These are phyloP conservation scores for Heteractis magnifica DNA, from an alignment of 92 coral and sea anemone genomes.

Conservation along the genomic window DNA sequence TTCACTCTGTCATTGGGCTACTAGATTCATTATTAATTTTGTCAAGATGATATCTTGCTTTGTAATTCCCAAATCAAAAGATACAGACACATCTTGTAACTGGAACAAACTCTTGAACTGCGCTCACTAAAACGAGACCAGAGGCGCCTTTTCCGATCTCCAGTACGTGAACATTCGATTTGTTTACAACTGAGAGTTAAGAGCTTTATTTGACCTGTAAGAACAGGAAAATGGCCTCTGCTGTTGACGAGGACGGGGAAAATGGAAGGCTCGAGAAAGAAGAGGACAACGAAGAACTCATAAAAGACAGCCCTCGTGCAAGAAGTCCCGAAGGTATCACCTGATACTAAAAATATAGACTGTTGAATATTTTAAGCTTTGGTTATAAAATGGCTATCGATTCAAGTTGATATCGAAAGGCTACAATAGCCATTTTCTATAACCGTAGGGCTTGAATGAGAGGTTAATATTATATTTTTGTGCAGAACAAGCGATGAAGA, in stretches of 20 bases:
- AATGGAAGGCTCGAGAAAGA: slow-evolving; percentile 40
- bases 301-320: not conserved
- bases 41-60: slow-evolving; percentile 4
- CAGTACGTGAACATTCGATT: slow-evolving; percentile 11
- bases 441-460: slow-evolving; percentile 1
- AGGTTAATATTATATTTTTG: not conserved
- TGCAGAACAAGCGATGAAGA: slow-evolving; percentile 40
- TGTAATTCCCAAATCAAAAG: not conserved
- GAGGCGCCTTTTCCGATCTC: slow-evolving; percentile 13
- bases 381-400: slow-evolving; percentile 11
- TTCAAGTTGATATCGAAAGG: slow-evolving; percentile 18
- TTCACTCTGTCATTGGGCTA: not conserved
- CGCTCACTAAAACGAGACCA: slow-evolving; percentile 12
- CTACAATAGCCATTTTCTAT: not conserved
- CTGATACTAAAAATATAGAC: not conserved
- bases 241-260: slow-evolving; percentile 35
- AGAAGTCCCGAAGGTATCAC: slow-evolving; percentile 19
- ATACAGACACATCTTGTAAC: slow-evolving; percentile 7
- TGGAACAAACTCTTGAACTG: not conserved
- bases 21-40: slow-evolving; percentile 2
- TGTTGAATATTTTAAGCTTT: not conserved
- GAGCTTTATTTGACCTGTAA: slow-evolving; percentile 15
- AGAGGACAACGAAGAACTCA: slow-evolving; percentile 45
- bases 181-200: slow-evolving; percentile 34
- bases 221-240: slow-evolving; percentile 45